phyloP scores from a whole-genome alignment of 1,140 invertebrate genomes.

The Nasonia vitripennis region DNA sequence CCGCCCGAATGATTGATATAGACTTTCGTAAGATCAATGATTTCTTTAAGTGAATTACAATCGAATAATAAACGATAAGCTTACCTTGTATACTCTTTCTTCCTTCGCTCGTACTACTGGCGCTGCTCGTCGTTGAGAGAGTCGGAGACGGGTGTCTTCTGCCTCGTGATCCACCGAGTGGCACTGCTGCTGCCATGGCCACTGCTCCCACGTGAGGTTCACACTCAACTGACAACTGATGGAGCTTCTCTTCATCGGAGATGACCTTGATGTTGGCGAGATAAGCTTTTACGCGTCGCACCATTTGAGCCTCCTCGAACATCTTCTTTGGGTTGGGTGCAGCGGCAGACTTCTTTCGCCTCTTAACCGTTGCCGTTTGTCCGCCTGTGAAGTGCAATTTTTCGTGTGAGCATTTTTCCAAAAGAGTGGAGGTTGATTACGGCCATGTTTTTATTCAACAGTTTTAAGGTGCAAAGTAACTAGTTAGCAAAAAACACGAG shows the following conservation, averaged over 20 bases:
- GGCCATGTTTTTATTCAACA: neutral
- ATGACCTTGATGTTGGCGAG: constrained; percentile 93
- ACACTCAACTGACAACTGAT: constrained; percentile 92
- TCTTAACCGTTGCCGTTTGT: constrained; percentile 87
- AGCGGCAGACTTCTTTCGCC: constrained; percentile 92
- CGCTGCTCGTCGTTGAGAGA: constrained; percentile 91
- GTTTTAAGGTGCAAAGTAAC: neutral
- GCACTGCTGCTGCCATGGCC: constrained; percentile 74
- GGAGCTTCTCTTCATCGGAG: constrained; percentile 92
- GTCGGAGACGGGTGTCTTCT: constrained; percentile 91
- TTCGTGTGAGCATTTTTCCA: neutral
- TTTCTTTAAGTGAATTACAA: neutral
- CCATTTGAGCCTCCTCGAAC: constrained; percentile 99
- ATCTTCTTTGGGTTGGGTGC: constrained; percentile 97
- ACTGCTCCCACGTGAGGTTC: constrained; percentile 83
- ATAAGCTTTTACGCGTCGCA: constrained; percentile 96
- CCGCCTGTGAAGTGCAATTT: constrained; percentile 57
- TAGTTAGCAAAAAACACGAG: neutral
- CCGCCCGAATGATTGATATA: neutral
- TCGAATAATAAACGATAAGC: neutral
- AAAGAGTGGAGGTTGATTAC: neutral
- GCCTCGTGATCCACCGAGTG: constrained; percentile 74
- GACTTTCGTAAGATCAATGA: neutral
- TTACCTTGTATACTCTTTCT: constrained; percentile 76
- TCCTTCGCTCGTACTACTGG: constrained; percentile 91